Evolutionary conservation across 2,113 vertebrate species (phyloP), one percentile per base, ranked within the genome.

Genomic region (Pagrus major): DNA sequence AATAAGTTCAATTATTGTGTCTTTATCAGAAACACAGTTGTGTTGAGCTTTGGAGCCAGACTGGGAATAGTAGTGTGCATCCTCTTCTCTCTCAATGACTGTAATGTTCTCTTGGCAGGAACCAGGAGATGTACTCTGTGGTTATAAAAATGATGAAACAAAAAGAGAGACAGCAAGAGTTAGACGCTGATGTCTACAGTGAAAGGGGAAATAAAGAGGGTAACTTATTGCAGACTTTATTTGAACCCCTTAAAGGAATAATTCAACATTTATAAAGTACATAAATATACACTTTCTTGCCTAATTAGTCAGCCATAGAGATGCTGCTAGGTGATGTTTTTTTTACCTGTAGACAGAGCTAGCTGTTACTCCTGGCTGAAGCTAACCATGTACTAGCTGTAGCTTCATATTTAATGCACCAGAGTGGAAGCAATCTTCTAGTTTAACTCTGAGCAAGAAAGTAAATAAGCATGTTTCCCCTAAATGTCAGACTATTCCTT

Each of bases 51-150:
- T 42, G 21, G 18, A 25, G 49, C 39, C 58, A 70, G 42, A 72
- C 25, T 44, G 16, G 44, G 54, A 71, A 55, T 11, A 27, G 5
- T 27, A n/a, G 47, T 12, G 37, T 16, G 52, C 70, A 39, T 49
- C 51, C 27, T 67, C n/a, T 29, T 35, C 37, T 63, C 31, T 56
- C 31, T 54, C 2, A 5, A 64, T 58, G 65, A 70, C 54, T 31
- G 37, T n/a, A 37, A 37, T 55, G 55, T 75, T 81, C 54, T 35
- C 27, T 59, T 52, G 65, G 71, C 63, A 68, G 56, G 47, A 54
- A 23, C 12, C 39, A 31, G n/a, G 27, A 52, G 21, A 81, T 37
- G 35, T 29, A 20, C 18, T 18, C 35, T 42, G 69, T 21, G 61
- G 31, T 39, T 47, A 6, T 21, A 61, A 39, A 44, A 59, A 31